A percentile compares a stretch with the other conserved stretches of the same genome.
These are phyloP conservation scores for Drosophila ironensis DNA, from an alignment of 1,140 invertebrate species.

Conservation along the genomic window DNA sequence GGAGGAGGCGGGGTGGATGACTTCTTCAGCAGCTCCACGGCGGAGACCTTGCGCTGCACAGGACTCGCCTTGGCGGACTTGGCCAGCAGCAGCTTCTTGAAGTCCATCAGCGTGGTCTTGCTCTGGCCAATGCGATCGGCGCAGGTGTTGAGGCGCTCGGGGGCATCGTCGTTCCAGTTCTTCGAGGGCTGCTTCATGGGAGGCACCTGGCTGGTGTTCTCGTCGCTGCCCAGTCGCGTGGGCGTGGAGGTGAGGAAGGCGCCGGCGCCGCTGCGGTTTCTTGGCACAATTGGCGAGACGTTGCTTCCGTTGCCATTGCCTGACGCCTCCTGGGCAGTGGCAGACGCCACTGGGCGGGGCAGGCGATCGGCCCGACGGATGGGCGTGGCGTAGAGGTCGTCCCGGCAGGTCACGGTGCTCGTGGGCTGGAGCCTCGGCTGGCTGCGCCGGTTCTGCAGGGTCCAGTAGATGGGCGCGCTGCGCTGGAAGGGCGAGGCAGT, in stretches of 20 bases:
- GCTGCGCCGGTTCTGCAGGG: conserved; percentile 74
- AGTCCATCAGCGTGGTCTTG: conserved; percentile 89
- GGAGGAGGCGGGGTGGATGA: conserved; percentile 52
- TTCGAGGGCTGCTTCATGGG: conserved; percentile 70
- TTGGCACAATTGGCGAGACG: conserved; percentile 86
- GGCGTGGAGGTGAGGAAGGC: conserved; percentile 85
- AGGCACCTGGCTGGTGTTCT: conserved; percentile 36
- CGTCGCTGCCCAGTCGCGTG: conserved; percentile 21
- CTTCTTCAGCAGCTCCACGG: conserved; percentile 91
- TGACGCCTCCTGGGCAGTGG: too few species aligned
- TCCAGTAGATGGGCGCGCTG: conserved; percentile 81
- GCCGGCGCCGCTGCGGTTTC: conserved; percentile 68
- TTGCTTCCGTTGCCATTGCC: conserved; percentile 57
- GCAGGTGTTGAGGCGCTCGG: conserved; percentile 84
- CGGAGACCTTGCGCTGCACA: conserved; percentile 86
- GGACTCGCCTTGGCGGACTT: conserved; percentile 84
- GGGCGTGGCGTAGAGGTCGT: conserved; percentile 81
- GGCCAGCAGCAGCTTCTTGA: conserved; percentile 88
- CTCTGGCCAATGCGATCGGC: conserved; percentile 85
- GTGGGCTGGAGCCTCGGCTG: conserved; percentile 47
- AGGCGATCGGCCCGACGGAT: conserved; percentile 70
- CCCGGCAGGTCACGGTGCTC: conserved; percentile 56
- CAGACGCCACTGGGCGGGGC: conserved; percentile 52
- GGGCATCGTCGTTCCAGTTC: conserved; percentile 81
- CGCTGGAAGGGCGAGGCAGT: conserved; percentile 71